phyloP scores from a whole-genome alignment of 2,888 invertebrate species.

The Calameuta idolon region DNA sequence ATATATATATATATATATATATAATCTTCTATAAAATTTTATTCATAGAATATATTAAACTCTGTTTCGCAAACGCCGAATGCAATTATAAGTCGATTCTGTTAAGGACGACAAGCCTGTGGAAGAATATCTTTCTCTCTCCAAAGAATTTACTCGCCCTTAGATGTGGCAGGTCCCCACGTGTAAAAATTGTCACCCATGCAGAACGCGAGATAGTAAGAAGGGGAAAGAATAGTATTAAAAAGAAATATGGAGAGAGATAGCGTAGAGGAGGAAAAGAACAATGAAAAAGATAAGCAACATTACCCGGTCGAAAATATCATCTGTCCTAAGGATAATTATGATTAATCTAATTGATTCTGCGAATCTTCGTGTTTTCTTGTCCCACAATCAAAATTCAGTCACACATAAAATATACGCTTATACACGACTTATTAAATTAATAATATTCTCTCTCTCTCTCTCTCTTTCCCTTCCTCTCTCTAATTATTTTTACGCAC shows the following conservation, averaged over 20 bases:
- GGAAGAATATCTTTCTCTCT: not conserved
- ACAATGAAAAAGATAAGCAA: not conserved
- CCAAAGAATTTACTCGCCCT: not conserved
- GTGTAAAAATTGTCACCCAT: not conserved
- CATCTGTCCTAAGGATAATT: not conserved
- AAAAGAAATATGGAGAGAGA: not conserved
- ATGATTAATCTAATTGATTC: not conserved
- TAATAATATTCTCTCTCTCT: not conserved
- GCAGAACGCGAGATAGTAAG: not conserved
- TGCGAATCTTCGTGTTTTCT: not conserved
- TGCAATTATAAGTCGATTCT: not conserved
- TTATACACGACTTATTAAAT: not conserved
- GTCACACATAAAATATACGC: not conserved
- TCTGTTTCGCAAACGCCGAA: constrained; percentile 22
- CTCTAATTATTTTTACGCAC: not conserved
- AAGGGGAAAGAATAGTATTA: not conserved
- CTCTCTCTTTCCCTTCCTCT: not conserved
- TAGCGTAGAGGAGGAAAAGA: too few species aligned
- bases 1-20: constrained; percentile 33
- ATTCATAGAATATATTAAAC: constrained; percentile 47
- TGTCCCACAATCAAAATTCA: not conserved
- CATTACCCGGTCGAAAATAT: not conserved
- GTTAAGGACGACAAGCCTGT: not conserved
- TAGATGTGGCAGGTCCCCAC: not conserved
- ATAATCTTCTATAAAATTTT: constrained; percentile 41